These are phyloP conservation scores for Carcina quercana DNA, from an alignment of 2,888 invertebrate genomes.

Conservation along the genomic window DNA sequence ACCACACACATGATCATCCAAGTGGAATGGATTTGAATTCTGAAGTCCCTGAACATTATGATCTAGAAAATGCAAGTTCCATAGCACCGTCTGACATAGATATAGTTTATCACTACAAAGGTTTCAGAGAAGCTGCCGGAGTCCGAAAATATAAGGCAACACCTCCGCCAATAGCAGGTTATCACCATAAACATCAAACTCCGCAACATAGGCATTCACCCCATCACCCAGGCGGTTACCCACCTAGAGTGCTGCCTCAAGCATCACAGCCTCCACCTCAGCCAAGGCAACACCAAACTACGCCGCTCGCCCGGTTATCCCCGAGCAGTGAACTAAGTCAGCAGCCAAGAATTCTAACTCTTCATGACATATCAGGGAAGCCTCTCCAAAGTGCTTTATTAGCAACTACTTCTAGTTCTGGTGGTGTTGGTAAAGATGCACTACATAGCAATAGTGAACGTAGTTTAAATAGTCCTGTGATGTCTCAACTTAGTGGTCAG, in stretches of 20 bases:
- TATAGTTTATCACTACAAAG: slow-evolving; percentile 97
- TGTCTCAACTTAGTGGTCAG: slow-evolving; percentile 92
- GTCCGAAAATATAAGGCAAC: slow-evolving; percentile 91
- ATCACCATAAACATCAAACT: slow-evolving; percentile 84
- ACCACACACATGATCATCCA: slow-evolving; percentile 83
- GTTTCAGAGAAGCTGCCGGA: slow-evolving; percentile 89
- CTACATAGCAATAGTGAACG: slow-evolving; percentile 93
- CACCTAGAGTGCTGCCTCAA: slow-evolving; percentile 82
- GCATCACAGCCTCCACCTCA: slow-evolving; percentile 80
- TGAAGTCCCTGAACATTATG: slow-evolving; percentile 93
- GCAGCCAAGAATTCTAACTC: slow-evolving; percentile 92
- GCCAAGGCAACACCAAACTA: slow-evolving; percentile 87
- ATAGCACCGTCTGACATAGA: slow-evolving; percentile 98
- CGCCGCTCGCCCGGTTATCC: slow-evolving; percentile 91
- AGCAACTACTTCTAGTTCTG: slow-evolving; percentile 92
- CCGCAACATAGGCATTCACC: slow-evolving; percentile 86
- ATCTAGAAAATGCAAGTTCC: slow-evolving; percentile 96
- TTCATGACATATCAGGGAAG: slow-evolving; percentile 95
- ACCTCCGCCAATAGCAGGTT: slow-evolving; percentile 85
- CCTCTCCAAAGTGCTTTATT: slow-evolving; percentile 91
- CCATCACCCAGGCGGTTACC: slow-evolving; percentile 83
- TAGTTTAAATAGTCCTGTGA: slow-evolving; percentile 93
- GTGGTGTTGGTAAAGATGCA: slow-evolving; percentile 91
- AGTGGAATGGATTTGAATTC: slow-evolving; percentile 83
- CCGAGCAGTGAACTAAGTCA: slow-evolving; percentile 95